Evolutionary conservation across 1,140 invertebrate genomes (phyloP).

Genomic region (Drosophila takahashii): DNA sequence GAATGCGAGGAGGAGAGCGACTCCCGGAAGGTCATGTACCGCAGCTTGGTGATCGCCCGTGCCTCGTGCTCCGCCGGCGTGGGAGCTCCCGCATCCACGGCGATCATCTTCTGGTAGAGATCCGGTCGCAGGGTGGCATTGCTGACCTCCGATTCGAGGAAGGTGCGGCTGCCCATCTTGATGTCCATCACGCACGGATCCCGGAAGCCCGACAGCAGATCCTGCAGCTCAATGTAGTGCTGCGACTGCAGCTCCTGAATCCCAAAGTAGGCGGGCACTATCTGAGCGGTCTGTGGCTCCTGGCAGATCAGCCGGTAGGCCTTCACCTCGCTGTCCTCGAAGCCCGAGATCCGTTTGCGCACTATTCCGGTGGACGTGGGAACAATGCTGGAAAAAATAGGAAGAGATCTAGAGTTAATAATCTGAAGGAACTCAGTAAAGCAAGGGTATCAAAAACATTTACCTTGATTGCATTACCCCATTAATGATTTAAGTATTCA

Average conservation of each 20-base stretch:
- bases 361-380: slow-evolving; percentile 97
- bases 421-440: background rate
- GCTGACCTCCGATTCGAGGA: slow-evolving; percentile 96
- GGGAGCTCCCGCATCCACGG: slow-evolving; percentile 94
- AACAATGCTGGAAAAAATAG: slow-evolving; percentile 89
- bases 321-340: slow-evolving; percentile 91
- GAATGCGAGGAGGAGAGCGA: slow-evolving; percentile 95
- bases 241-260: slow-evolving; percentile 94
- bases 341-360: slow-evolving; percentile 92
- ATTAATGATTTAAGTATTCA: too few relatives aligned
- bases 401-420: background rate
- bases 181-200: slow-evolving; percentile 97
- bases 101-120: slow-evolving; percentile 97
- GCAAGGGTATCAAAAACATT: too few relatives aligned
- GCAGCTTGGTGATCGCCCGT: slow-evolving; percentile 94
- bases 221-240: slow-evolving; percentile 95
- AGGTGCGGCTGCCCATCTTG: slow-evolving; percentile 96
- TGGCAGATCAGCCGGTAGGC: slow-evolving; percentile 93
- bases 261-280: slow-evolving; percentile 94
- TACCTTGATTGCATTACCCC: too few relatives aligned
- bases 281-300: slow-evolving; percentile 90
- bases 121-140: slow-evolving; percentile 92
- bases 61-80: slow-evolving; percentile 91
- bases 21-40: slow-evolving; percentile 98
- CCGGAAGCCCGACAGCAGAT: slow-evolving; percentile 93